These are phyloP conservation scores for Edolisoma coerulescens DNA, from an alignment of 2,113 vertebrate genomes.

Conservation along the genomic window DNA sequence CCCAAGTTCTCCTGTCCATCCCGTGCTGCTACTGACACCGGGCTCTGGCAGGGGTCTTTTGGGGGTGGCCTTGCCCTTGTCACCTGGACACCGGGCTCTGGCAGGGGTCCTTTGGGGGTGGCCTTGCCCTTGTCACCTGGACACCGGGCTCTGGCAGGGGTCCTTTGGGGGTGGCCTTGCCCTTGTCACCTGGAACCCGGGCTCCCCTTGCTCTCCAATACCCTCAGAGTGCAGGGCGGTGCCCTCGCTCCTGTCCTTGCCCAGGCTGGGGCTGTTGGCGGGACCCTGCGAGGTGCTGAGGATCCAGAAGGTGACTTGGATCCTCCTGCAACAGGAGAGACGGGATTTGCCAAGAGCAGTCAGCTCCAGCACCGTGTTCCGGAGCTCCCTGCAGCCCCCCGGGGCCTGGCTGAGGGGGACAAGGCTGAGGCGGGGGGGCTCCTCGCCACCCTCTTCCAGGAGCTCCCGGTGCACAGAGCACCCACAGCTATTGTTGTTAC, in stretches of 20 bases:
- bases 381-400: neutral
- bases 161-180: rapidly evolving
- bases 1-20: neutral
- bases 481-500: rapidly evolving
- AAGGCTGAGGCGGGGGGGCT: neutral
- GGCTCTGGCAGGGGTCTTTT: rapidly evolving
- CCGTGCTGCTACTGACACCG: rapidly evolving
- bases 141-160: rapidly evolving
- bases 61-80: neutral
- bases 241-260: neutral
- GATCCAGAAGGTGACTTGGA: neutral
- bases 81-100: neutral
- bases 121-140: neutral
- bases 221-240: neutral
- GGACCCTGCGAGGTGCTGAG: rapidly evolving
- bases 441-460: neutral
- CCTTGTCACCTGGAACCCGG: neutral
- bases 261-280: neutral
- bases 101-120: rapidly evolving
- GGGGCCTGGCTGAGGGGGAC: neutral
- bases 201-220: neutral
- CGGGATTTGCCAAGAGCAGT: rapidly evolving
- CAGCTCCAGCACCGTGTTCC: rapidly evolving
- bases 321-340: neutral
- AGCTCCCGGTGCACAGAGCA: neutral